phyloP scores from a whole-genome alignment of 1,140 invertebrate species.

The Triops cancriformis region DNA sequence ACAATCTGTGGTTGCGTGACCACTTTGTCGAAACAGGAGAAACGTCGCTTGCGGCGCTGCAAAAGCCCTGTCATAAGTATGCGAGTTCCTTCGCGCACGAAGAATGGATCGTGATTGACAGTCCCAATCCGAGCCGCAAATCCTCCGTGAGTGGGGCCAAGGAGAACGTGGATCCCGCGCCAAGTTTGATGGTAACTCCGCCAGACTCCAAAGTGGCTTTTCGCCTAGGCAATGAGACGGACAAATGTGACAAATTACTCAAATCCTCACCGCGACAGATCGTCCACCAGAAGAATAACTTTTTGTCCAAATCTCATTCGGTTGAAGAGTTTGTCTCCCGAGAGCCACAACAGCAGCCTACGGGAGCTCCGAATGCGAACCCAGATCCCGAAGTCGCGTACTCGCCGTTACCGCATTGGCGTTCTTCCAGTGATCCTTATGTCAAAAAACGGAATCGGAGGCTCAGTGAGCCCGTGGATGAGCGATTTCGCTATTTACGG shows the following conservation, averaged over 20 bases:
- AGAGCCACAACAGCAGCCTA: background rate
- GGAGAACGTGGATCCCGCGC: background rate
- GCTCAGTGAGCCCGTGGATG: background rate
- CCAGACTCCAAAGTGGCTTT: background rate
- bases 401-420: background rate
- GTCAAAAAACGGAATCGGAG: background rate
- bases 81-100: background rate
- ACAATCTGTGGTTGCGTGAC: constrained; percentile 12
- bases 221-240: background rate
- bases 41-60: background rate
- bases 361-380: background rate
- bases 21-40: background rate
- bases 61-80: background rate
- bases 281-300: background rate
- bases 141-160: background rate
- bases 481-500: constrained; percentile 19
- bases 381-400: background rate
- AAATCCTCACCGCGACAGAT: background rate
- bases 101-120: constrained; percentile 13
- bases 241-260: background rate
- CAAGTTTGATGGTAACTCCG: background rate
- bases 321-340: background rate
- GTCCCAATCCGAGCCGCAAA: background rate
- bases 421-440: background rate
- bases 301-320: constrained; percentile 10